Evolutionary conservation across 1,140 invertebrate genomes (phyloP).

Genomic region (Papilio xuthus): DNA sequence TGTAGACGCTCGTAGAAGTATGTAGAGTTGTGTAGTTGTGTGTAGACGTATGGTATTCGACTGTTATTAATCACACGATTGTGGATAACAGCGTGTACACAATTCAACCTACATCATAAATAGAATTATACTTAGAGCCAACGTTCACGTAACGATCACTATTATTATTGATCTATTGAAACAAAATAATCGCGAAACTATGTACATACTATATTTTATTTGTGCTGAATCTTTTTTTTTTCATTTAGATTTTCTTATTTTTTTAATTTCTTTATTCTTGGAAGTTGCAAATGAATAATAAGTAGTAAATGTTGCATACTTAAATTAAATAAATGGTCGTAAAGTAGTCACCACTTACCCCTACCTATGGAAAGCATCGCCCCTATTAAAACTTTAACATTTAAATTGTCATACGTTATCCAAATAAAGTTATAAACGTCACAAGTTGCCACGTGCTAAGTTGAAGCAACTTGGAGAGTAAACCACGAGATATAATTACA

Average conservation of each 20-base stretch:
- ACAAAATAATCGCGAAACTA: neutral
- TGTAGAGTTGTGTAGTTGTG: conserved; percentile 34
- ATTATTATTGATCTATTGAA: neutral
- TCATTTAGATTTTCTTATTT: no score
- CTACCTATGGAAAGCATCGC: neutral
- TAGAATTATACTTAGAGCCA: conserved; percentile 43
- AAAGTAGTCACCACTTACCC: neutral
- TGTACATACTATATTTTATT: no score
- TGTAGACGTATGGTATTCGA: conserved; percentile 58
- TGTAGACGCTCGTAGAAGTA: no score
- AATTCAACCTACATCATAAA: conserved; percentile 61
- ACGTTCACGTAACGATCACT: conserved; percentile 47
- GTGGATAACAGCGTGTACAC: conserved; percentile 58
- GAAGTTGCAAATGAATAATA: neutral
- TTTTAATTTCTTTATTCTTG: no score
- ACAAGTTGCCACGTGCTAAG: conserved; percentile 15
- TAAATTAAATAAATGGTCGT: no score
- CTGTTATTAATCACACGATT: conserved; percentile 58
- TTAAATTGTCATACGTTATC: conserved; percentile 14
- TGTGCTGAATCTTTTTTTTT: no score
- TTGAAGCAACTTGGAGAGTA: conserved; percentile 13
- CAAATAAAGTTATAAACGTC: conserved; percentile 11
- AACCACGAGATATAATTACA: conserved; percentile 34
- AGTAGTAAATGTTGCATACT: neutral
- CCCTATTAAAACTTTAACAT: conserved; percentile 9